Evolutionary conservation across 2,113 vertebrate genomes (phyloP).

Genomic region (Scortum barcoo): DNA sequence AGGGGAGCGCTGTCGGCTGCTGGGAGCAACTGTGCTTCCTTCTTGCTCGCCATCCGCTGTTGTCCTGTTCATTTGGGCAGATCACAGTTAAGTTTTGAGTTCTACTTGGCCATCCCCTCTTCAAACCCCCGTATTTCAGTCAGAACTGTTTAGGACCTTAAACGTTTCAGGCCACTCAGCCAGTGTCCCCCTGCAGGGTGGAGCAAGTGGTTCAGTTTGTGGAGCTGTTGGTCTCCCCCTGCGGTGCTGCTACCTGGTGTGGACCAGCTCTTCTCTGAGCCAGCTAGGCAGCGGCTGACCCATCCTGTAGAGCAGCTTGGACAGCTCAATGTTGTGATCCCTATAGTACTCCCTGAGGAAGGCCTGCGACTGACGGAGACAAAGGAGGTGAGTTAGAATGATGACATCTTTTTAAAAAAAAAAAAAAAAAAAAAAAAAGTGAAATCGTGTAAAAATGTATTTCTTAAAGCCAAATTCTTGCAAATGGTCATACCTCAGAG

Average conservation of each 20-base stretch:
- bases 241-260: slow-evolving; percentile 91
- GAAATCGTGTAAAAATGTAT: neutral
- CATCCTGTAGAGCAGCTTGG: slow-evolving; percentile 97
- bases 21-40: slow-evolving; percentile 1
- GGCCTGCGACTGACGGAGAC: slow-evolving; percentile 86
- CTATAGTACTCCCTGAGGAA: slow-evolving; percentile 96
- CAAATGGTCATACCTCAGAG: slow-evolving; percentile 90
- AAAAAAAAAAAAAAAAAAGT: neutral
- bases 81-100: slow-evolving; percentile 53
- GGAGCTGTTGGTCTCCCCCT: slow-evolving; percentile 47
- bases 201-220: slow-evolving; percentile 60
- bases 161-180: slow-evolving; percentile 21
- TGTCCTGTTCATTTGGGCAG: slow-evolving; percentile 43
- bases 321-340: slow-evolving; percentile 96
- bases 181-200: slow-evolving; percentile 35
- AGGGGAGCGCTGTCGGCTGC: slow-evolving; percentile 18
- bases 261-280: slow-evolving; percentile 96
- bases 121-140: slow-evolving; percentile 20
- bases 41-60: slow-evolving; percentile 6
- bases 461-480: neutral
- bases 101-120: slow-evolving; percentile 22
- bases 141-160: slow-evolving; percentile 51
- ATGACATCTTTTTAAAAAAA: neutral
- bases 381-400: neutral
- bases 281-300: slow-evolving; percentile 95